These are phyloP conservation scores for Drosophila ochracea DNA, from an alignment of 2,888 invertebrate genomes.

Conservation along the genomic window DNA sequence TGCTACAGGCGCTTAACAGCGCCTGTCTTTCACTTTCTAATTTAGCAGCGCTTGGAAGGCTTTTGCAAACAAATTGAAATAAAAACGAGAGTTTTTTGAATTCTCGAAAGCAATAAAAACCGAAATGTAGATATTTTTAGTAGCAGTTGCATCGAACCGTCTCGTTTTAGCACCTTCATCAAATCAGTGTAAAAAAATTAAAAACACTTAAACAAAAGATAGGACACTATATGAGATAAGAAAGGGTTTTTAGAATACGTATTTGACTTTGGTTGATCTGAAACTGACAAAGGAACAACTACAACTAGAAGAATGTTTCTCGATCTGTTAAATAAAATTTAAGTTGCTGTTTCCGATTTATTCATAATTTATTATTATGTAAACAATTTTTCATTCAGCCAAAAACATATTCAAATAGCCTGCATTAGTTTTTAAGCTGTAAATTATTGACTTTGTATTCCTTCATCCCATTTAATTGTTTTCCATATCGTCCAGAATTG, in stretches of 20 bases:
- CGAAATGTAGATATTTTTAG: conserved; percentile 59
- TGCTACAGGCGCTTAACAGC: conserved; percentile 19
- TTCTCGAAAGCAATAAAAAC: conserved; percentile 74
- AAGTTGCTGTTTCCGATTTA: neutral
- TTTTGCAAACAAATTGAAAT: conserved; percentile 84
- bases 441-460: neutral
- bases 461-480: neutral
- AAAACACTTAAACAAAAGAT: neutral
- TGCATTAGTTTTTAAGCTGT: neutral
- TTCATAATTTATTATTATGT: neutral
- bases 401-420: neutral
- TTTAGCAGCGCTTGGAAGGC: conserved; percentile 80
- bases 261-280: neutral
- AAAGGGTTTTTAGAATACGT: neutral
- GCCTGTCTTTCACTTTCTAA: conserved; percentile 66
- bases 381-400: neutral
- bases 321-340: neutral
- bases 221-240: neutral
- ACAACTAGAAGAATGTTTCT: neutral
- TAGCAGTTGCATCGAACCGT: conserved; percentile 26
- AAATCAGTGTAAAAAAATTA: neutral
- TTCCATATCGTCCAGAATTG: neutral
- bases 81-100: conserved; percentile 69
- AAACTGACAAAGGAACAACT: neutral
- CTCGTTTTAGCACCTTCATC: conserved; percentile 4